Base-by-base conservation (phyloP, 2,888 invertebrate genomes). In the Augiades crinisus region DNA sequence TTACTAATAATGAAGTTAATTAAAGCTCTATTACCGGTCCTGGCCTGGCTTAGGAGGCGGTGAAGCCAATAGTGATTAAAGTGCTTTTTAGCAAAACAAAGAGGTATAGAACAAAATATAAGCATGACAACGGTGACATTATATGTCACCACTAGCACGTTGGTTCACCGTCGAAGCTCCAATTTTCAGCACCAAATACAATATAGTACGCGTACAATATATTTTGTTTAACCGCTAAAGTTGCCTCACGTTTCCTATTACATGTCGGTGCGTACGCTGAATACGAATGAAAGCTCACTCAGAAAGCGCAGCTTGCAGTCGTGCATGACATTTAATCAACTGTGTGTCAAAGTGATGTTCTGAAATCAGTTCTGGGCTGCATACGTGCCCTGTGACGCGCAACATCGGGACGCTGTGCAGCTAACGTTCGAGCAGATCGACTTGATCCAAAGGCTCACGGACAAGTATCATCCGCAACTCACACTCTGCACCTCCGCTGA, bases 341-440 rank as follows among this genome's bases (percentile, higher is more conserved):
- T 58, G 62, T 63, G 60, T 68, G 64, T 68, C 64, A 69, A 60
- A 61, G 60, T 61, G 58, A 58, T 67, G 52, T 53, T 63, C 59
- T 68, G 57, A 37, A 60, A 57, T 65, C 91, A 96, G 95, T 95
- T 96, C 81, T 96, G 96, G 96, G 95, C 95, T 37, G 95, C 95
- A 58, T 96, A 95, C 90, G 95, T 95, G 68, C 93, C 94, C 37
- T 96, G 96, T 81, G 93, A 93, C 64, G 92, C 95, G 38, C 96
- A 96, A 78, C 94, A 95, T 78, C 93, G 94, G 67, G 96, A 96
- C 73, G 95, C 96, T 38, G 95, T 96, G 64, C 94, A 95, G 73
- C 90, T 95, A 65, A 95, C 95, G 22, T 90, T 96, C 68, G 96
- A 96, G 72, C 96, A 96, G 83, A 94, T 96, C 70, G 96, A 96